These are phyloP conservation scores for Clavelina lepadiformis DNA, from an alignment of 23 tunicate species.

Conservation along the genomic window DNA sequence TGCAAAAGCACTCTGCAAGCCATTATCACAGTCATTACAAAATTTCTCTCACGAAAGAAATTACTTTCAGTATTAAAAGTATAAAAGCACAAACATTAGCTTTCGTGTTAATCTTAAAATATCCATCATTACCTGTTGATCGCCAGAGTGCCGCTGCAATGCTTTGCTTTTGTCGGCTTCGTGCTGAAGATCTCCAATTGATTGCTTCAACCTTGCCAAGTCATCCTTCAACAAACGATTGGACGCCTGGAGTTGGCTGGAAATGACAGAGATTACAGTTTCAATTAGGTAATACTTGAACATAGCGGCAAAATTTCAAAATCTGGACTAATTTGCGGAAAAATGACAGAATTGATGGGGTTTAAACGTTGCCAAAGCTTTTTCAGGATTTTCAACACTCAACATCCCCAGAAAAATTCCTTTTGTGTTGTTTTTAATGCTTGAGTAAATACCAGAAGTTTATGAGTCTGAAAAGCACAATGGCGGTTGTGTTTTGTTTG, in stretches of 20 bases:
- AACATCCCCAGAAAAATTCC: neutral
- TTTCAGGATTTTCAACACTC: neutral
- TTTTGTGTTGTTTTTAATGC: no score
- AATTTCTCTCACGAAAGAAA: no score
- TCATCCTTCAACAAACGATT: conserved; percentile 48
- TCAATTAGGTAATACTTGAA: neutral
- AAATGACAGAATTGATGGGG: neutral
- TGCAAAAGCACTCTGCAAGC: no score
- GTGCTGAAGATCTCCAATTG: conserved; percentile 7
- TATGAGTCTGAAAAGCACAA: no score
- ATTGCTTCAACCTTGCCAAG: conserved; percentile 16
- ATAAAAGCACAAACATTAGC: no score
- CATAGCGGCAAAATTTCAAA: no score
- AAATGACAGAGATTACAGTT: neutral
- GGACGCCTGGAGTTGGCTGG: conserved; percentile 27
- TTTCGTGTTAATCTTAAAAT: no score
- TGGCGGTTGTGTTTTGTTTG: conserved; percentile 17
- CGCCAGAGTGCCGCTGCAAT: conserved; percentile 66
- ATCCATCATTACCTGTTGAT: conserved; percentile 84
- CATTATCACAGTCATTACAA: no score
- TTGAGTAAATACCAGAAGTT: no score
- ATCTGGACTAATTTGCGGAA: neutral
- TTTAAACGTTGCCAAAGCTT: neutral
- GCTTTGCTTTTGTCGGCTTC: conserved; percentile 80
- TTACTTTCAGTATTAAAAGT: no score